Evolutionary conservation across 2,888 invertebrate genomes (phyloP).

Genomic region (Sinotaia quadrata): DNA sequence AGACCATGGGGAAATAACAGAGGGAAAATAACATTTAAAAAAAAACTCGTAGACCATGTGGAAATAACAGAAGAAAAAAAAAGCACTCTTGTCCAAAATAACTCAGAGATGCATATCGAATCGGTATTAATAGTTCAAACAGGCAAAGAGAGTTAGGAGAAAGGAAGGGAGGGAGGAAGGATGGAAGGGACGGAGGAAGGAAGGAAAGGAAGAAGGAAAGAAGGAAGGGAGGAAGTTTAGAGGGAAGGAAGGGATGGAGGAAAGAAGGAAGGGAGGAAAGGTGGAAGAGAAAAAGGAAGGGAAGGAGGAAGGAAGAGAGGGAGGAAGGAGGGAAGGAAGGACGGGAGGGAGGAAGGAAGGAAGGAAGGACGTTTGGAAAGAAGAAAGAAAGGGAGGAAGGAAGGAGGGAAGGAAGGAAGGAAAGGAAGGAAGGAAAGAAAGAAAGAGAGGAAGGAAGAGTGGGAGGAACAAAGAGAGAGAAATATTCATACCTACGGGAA

Average conservation of each 20-base stretch:
- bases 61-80: too few relatives aligned
- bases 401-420: not conserved
- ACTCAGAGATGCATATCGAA: too few relatives aligned
- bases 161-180: conserved; percentile 17
- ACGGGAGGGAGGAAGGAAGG: not conserved
- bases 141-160: not conserved
- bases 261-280: not conserved
- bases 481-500: too few relatives aligned
- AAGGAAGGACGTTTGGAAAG: too few relatives aligned
- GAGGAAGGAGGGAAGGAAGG: conserved; percentile 1
- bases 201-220: not conserved
- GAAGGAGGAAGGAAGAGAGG: conserved; percentile 15
- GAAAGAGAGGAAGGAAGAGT: conserved; percentile 15
- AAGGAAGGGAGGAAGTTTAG: not conserved
- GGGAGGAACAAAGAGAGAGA: too few relatives aligned
- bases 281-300: not conserved
- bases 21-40: too few relatives aligned
- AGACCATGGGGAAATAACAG: too few relatives aligned
- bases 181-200: not conserved
- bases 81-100: too few relatives aligned
- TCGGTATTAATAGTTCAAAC: too few relatives aligned
- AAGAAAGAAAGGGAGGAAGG: not conserved
- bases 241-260: conserved; percentile 1
- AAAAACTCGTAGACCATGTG: too few relatives aligned
- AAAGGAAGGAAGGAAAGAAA: not conserved